Percentiles rank a stretch among this genome's conserved stretches.
Conservation (phyloP, 2,113 vertebrate genomes). For the Malurus melanocephalus region DNA sequence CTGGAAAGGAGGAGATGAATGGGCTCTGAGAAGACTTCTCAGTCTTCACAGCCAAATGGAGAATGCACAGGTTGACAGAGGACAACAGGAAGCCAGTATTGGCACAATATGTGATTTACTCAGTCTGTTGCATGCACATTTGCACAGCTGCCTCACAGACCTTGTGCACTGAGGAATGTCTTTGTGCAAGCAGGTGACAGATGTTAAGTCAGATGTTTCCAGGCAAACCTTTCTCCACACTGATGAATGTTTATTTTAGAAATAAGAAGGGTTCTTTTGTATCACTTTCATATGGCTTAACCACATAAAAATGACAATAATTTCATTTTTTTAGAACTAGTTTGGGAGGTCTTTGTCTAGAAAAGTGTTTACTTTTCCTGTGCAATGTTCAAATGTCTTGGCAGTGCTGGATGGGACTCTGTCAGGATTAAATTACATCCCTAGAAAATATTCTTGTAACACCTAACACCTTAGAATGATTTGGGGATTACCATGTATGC, state of each 20-base stretch:
- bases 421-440: background rate
- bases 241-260: background rate
- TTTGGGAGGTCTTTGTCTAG: background rate
- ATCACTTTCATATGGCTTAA: background rate
- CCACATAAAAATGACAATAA: background rate
- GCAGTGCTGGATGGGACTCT: background rate
- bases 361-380: constrained; percentile 7
- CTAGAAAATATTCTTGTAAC: background rate
- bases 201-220: background rate
- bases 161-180: background rate
- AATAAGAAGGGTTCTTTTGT: background rate
- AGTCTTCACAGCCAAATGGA: background rate
- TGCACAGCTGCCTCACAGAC: background rate
- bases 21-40: background rate
- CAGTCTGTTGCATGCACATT: background rate
- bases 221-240: background rate
- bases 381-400: background rate
- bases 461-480: background rate
- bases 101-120: background rate
- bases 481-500: background rate
- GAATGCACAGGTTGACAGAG: background rate
- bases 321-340: background rate
- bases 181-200: constrained; percentile 2
- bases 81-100: background rate
- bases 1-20: background rate